Evolutionary conservation across 2,888 invertebrate genomes (phyloP).

Genomic region (Plebejus argus): DNA sequence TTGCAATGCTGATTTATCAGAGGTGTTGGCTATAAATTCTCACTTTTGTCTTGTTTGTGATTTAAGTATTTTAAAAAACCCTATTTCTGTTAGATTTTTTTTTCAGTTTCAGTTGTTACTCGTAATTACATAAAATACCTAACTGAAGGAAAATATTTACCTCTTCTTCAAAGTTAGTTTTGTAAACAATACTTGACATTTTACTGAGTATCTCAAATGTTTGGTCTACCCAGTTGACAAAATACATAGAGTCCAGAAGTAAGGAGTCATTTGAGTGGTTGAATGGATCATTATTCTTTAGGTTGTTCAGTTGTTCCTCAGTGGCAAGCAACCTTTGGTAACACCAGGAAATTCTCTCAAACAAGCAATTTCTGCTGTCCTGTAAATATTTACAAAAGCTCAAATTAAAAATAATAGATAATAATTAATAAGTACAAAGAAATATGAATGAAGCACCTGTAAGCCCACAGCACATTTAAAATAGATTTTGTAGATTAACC

Average conservation of each 20-base stretch:
- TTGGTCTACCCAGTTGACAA: slow-evolving; percentile 76
- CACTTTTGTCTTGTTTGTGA: no score
- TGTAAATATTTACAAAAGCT: slow-evolving; percentile 42
- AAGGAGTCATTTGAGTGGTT: slow-evolving; percentile 52
- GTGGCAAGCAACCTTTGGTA: slow-evolving; percentile 56
- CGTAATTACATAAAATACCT: background rate
- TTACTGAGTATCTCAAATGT: slow-evolving; percentile 67
- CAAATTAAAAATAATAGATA: background rate
- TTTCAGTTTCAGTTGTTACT: no score
- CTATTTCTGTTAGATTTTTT: no score
- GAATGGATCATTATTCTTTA: slow-evolving; percentile 40
- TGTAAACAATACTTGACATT: slow-evolving; percentile 58
- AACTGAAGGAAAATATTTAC: slow-evolving; percentile 46
- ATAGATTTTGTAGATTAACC: no score
- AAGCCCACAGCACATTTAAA: no score
- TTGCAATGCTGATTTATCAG: no score
- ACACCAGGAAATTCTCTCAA: slow-evolving; percentile 70
- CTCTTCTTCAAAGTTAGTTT: slow-evolving; percentile 58
- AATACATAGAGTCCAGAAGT: slow-evolving; percentile 62
- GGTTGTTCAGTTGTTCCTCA: slow-evolving; percentile 50
- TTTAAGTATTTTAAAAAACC: no score
- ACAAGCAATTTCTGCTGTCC: slow-evolving; percentile 65
- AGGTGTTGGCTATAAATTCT: no score
- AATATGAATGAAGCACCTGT: no score
- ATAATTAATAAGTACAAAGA: background rate